Evolutionary conservation across 53 echinoderm and acorn worm genomes (phyloP).

Genomic region (Holothuria leucospilota): DNA sequence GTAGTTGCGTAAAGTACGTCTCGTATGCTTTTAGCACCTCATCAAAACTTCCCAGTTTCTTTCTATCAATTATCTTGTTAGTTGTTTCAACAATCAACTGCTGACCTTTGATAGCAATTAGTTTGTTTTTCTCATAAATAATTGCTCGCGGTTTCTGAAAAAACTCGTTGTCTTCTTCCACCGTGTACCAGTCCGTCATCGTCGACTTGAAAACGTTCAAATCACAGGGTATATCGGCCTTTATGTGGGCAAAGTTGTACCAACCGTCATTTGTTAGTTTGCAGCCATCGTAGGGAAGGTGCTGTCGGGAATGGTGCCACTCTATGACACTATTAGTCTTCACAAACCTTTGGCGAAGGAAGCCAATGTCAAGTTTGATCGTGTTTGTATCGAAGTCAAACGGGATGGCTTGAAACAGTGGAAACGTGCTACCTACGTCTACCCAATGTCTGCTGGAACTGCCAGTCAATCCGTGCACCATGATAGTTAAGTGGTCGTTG

Average conservation of each 20-base stretch:
- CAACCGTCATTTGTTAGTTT: not conserved
- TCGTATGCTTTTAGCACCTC: not conserved
- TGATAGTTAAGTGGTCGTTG: conserved; percentile 20
- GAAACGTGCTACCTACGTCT: no score
- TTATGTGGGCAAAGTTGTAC: conserved; percentile 26
- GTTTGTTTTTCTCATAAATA: not conserved
- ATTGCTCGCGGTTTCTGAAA: conserved; percentile 13
- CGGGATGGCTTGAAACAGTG: no score
- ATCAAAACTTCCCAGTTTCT: not conserved
- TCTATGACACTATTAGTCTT: no score
- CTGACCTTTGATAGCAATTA: conserved; percentile 27
- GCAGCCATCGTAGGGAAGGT: not conserved
- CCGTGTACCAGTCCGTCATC: conserved; percentile 33
- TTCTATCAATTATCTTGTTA: not conserved
- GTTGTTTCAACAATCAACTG: conserved; percentile 10
- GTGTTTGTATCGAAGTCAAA: conserved; percentile 27
- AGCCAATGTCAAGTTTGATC: no score
- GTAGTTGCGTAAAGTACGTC: conserved; percentile 14
- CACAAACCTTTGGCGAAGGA: no score
- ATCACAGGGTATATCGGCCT: not conserved
- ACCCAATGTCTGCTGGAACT: not conserved
- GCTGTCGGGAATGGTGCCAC: no score
- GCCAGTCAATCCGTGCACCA: not conserved
- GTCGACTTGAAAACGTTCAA: not conserved
- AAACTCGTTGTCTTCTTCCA: not conserved